Evolutionary conservation across 2,888 invertebrate genomes (phyloP).

Genomic region (Meliscaeva auricollis): DNA sequence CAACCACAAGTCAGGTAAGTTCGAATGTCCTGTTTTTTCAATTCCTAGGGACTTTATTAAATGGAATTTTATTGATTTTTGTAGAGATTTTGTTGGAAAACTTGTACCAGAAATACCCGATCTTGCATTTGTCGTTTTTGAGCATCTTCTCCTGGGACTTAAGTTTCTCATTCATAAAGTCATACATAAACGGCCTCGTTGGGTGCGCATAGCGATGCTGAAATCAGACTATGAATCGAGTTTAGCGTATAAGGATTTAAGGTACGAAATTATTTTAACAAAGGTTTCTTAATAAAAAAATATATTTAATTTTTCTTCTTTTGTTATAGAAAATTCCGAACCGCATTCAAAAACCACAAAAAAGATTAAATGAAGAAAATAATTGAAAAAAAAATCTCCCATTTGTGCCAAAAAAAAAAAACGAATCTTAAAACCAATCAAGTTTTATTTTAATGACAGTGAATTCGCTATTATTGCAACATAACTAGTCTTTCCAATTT

Average conservation of each 20-base stretch:
- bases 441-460: not conserved
- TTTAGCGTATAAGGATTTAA: conserved; percentile 86
- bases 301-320: conserved; percentile 20
- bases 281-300: not conserved
- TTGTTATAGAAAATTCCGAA: conserved; percentile 81
- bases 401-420: conserved; percentile 31
- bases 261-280: conserved; percentile 76
- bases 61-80: conserved; percentile 7
- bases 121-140: conserved; percentile 87
- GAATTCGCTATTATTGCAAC: conserved; percentile 10
- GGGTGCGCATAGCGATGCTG: conserved; percentile 87
- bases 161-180: conserved; percentile 88
- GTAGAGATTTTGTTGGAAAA: conserved; percentile 81
- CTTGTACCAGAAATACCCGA: conserved; percentile 81
- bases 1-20: conserved; percentile 86
- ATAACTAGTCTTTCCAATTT: conserved; percentile 47
- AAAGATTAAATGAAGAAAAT: conserved; percentile 39
- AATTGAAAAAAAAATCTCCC: conserved; percentile 60
- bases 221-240: conserved; percentile 87
- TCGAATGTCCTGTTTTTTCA: not conserved
- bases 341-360: conserved; percentile 80
- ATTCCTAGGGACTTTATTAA: too few relatives aligned
- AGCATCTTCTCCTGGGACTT: conserved; percentile 88
- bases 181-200: conserved; percentile 89
- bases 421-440: conserved; percentile 2